Conservation (phyloP, 1,140 invertebrate genomes). For the Dysdera silvatica region DNA sequence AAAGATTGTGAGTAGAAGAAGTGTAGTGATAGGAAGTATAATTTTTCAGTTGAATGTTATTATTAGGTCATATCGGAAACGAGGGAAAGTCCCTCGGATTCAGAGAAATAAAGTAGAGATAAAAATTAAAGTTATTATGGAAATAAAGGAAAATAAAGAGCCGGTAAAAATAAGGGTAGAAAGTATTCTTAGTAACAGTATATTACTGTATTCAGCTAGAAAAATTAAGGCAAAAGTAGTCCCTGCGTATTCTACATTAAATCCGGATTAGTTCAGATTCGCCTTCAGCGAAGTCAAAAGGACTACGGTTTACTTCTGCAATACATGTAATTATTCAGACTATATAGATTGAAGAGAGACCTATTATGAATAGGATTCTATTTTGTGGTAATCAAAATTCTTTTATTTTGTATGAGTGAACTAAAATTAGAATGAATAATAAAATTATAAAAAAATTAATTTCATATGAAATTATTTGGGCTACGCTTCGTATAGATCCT, state of each 20-base stretch:
- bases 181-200: slow-evolving; percentile 57
- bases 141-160: neutral
- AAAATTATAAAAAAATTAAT: slow-evolving; percentile 53
- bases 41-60: slow-evolving; percentile 53
- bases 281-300: slow-evolving; percentile 68
- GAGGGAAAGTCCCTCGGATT: slow-evolving; percentile 51
- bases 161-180: slow-evolving; percentile 6
- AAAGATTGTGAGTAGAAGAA: too few relatives aligned
- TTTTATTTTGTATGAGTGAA: slow-evolving; percentile 41
- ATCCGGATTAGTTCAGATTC: slow-evolving; percentile 64
- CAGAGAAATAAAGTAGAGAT: slow-evolving; percentile 50
- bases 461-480: slow-evolving; percentile 62
- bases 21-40: slow-evolving; percentile 50
- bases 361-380: slow-evolving; percentile 48
- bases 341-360: slow-evolving; percentile 48
- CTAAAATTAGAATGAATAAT: slow-evolving; percentile 47
- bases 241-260: slow-evolving; percentile 64
- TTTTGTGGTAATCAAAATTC: slow-evolving; percentile 42
- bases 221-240: slow-evolving; percentile 62
- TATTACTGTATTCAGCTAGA: slow-evolving; percentile 59
- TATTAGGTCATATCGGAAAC: slow-evolving; percentile 55
- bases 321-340: slow-evolving; percentile 53
- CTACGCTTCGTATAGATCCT: slow-evolving; percentile 53
- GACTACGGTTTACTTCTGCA: slow-evolving; percentile 62
- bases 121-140: neutral